A percentile compares a stretch with the other conserved stretches of the same genome.
Conservation (phyloP, 2,888 invertebrate genomes). For the Habroteleia sp. region DNA sequence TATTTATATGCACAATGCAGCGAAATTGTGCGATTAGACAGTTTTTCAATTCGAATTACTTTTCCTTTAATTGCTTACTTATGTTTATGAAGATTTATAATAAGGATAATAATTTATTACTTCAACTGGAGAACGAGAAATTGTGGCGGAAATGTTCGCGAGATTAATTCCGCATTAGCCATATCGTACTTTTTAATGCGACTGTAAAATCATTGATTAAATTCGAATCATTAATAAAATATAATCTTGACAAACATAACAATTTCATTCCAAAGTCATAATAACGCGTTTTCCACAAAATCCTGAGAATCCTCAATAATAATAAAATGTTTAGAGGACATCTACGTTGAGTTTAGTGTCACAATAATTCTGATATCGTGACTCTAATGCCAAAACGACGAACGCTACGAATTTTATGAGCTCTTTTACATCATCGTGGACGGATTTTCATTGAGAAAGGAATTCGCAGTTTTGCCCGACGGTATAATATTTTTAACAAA, state of each 20-base stretch:
- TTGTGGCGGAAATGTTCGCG: background rate
- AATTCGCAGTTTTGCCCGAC: slow-evolving; percentile 17
- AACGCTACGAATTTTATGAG: slow-evolving; percentile 20
- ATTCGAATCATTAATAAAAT: slow-evolving; percentile 27
- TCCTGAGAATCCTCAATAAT: slow-evolving; percentile 39
- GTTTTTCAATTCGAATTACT: too few species aligned
- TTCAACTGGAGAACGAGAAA: background rate
- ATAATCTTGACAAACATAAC: slow-evolving; percentile 31
- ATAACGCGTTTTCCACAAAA: slow-evolving; percentile 29
- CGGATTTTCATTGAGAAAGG: slow-evolving; percentile 22
- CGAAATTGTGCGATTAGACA: too few species aligned
- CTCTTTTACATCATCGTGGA: slow-evolving; percentile 35
- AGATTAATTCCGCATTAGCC: slow-evolving; percentile 1
- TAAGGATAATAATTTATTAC: background rate
- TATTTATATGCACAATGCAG: too few species aligned
- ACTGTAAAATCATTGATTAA: slow-evolving; percentile 15
- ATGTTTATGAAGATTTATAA: too few species aligned
- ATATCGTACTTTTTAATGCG: slow-evolving; percentile 1
- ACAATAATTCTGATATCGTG: slow-evolving; percentile 46
- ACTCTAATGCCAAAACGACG: slow-evolving; percentile 34
- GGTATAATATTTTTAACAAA: slow-evolving; percentile 27
- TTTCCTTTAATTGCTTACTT: too few species aligned
- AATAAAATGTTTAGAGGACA: slow-evolving; percentile 42
- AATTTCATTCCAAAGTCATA: slow-evolving; percentile 16
- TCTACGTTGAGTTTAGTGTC: slow-evolving; percentile 34